Evolutionary conservation across 2,113 vertebrate genomes (phyloP), one percentile per base, ranked within the genome.

Genomic region (Zootoca vivipara): DNA sequence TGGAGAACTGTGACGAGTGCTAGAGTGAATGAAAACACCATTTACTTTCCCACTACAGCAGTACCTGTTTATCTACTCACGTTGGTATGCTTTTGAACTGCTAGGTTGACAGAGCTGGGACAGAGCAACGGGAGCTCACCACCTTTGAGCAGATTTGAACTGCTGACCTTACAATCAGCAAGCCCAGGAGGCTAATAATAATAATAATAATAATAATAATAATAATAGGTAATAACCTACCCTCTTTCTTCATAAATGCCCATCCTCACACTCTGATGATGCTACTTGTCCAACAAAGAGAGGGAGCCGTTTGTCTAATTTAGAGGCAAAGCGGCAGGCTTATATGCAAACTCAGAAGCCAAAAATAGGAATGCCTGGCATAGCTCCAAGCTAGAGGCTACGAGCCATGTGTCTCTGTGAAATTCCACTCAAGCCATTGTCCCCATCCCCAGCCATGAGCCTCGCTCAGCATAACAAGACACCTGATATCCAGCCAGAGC

Each of bases 321-420:
- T 24, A 15, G 75, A 65, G 18, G 56, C 56, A 64, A 62, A 38
- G 24, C 69, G 13, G 12, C n/a, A 18, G 38, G 24, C 56, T 87
- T 90, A 74, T 90, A 87, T 84, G 35, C 58, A 46, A 40, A 87
- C 74, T 28, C 75, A 7, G 64, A 75, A 74, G 56, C 85, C 85
- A 46, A 80, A 90, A 90, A 90, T 90, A 90, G 89, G 86, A 87
- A 87, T 30, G 7, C 52, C 35, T 5, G 18, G 9, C 75, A 78
- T 20, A 46, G 74, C 69, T 80, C 26, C 12, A 42, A 10, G 62
- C 13, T 12, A 42, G 52, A 22, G 15, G 24, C 18, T 28, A 20
- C 0, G 10, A 15, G 52, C 35, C 70, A 46, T 22, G 62, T 16
- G 64, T 42, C 72, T 33, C 24, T 62, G 58, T 52, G 46, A 78